Conservation (phyloP, 1,140 invertebrate species). For the Hirudo medicinalis region DNA sequence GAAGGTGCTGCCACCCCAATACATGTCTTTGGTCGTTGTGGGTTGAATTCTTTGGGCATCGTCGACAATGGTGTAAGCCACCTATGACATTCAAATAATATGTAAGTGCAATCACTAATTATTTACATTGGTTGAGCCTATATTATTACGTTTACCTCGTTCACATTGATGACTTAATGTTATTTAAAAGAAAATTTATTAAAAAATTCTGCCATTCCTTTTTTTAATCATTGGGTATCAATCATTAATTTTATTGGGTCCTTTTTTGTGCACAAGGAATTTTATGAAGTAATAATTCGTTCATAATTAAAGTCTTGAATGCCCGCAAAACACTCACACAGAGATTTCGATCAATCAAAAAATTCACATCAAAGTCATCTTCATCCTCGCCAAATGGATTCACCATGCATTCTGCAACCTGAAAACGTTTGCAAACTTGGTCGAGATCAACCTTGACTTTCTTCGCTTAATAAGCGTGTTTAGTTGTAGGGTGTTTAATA, state of each 20-base stretch:
- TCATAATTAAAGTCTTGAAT: background rate
- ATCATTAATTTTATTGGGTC: background rate
- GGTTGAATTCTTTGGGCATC: slow-evolving; percentile 21
- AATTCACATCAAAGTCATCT: slow-evolving; percentile 21
- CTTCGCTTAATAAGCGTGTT: no score
- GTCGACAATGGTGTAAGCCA: slow-evolving; percentile 25
- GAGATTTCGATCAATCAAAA: slow-evolving; percentile 16
- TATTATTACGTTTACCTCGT: background rate
- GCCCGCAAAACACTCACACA: background rate
- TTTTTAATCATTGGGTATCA: background rate
- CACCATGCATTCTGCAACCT: slow-evolving; percentile 18
- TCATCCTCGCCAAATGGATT: slow-evolving; percentile 21
- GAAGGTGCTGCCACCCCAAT: slow-evolving; percentile 76
- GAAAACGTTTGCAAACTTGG: background rate
- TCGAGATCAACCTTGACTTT: no score
- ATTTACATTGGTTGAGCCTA: background rate
- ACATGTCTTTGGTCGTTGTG: slow-evolving; percentile 53
- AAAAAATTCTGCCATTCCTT: background rate
- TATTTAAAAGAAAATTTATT: background rate
- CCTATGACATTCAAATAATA: slow-evolving; percentile 10
- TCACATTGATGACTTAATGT: background rate
- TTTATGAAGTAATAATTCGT: background rate
- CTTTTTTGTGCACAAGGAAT: background rate
- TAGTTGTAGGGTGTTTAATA: no score
- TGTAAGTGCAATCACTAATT: background rate